Base-by-base conservation (phyloP, 2,888 invertebrate genomes). In the Protonemura montana region DNA sequence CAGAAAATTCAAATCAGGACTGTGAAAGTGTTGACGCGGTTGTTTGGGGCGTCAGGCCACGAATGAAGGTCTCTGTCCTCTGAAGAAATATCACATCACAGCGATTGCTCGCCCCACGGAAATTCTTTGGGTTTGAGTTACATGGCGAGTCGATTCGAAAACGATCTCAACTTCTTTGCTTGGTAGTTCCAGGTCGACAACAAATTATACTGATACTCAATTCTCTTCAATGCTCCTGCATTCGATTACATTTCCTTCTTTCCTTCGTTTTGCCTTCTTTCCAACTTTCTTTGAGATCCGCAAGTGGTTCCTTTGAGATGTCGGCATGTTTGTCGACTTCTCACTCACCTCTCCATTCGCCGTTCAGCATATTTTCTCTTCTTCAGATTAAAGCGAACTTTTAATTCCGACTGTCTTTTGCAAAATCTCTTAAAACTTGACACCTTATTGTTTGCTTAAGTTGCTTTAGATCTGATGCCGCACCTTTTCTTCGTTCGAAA, bases 11-110 rank as follows among this genome's bases (percentile, higher is more conserved):
- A 21, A 21, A 13, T 21, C 16, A 21, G 21, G 21, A 10, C 21
- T 59, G 59, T 59, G 21, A 59, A 59, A 59, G 59, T 16, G 59
- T 3, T 13, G 59, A 21, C 21, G 59, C 59, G 59, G 59, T 59
- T 59, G 59, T 16, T 59, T 59, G 59, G 1, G 59, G 13, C 78
- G 16, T 78, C 26, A 16, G 27, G 27, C 3, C 0, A 26, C 78
- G 7, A 78, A 10, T 28, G 28, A 27, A 10, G 27, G 28, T 7
- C 5, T 25, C 28, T 0, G 26, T 26, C 78, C n/a, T 78, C 27
- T 78, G 81, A 81, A 81, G 81, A 81, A 16, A 81, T 30, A 84
- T 84, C 76, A 76, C 76, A 84, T 84, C 84, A 84, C 84, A 84
- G 84, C 29, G 41, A 26, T 83, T 41, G 41, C 59, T 83, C 59